Percentiles rank a stretch among this genome's conserved stretches.
Conservation (phyloP, 2,797 vertebrate genomes). For the Acanthurus leucopareius region DNA sequence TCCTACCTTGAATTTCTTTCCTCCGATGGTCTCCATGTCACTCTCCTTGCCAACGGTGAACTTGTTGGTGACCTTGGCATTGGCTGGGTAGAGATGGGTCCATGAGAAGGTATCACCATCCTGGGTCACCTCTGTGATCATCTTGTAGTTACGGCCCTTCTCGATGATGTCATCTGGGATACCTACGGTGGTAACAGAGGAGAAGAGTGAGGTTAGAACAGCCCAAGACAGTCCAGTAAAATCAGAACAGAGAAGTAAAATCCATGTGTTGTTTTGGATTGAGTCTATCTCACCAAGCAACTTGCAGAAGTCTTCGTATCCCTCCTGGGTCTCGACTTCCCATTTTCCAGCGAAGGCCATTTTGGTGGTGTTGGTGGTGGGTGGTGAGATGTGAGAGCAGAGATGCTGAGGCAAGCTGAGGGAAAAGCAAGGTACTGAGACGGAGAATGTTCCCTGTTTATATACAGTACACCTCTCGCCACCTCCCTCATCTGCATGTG, state of each 20-base stretch:
- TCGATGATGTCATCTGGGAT: conserved; percentile 87
- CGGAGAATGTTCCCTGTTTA: conserved; percentile 60
- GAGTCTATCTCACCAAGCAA: conserved; percentile 86
- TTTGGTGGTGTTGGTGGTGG: conserved; percentile 45
- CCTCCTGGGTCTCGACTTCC: conserved; percentile 91
- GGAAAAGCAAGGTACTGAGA: conserved; percentile 67
- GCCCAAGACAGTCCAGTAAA: not conserved
- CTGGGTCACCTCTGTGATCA: conserved; percentile 90
- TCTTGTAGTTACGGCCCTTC: conserved; percentile 90
- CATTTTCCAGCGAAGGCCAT: conserved; percentile 95
- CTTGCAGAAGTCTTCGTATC: conserved; percentile 93
- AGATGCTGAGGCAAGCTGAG: conserved; percentile 66
- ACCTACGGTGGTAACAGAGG: conserved; percentile 73
- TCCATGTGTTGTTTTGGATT: not conserved
- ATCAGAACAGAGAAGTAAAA: not conserved
- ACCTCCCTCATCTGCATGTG: conserved; percentile 68
- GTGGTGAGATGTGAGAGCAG: conserved; percentile 44
- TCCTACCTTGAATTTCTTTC: conserved; percentile 94
- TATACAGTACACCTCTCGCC: conserved; percentile 64
- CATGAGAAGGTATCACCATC: conserved; percentile 87
- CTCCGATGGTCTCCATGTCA: conserved; percentile 91
- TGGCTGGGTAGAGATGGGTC: conserved; percentile 88
- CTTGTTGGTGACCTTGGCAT: conserved; percentile 87
- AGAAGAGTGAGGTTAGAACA: not conserved
- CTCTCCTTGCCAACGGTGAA: conserved; percentile 90